Evolutionary conservation across 1,140 invertebrate genomes (phyloP), one percentile per base, ranked within the genome.

Genomic region (Chrysomallon squamiferum): DNA sequence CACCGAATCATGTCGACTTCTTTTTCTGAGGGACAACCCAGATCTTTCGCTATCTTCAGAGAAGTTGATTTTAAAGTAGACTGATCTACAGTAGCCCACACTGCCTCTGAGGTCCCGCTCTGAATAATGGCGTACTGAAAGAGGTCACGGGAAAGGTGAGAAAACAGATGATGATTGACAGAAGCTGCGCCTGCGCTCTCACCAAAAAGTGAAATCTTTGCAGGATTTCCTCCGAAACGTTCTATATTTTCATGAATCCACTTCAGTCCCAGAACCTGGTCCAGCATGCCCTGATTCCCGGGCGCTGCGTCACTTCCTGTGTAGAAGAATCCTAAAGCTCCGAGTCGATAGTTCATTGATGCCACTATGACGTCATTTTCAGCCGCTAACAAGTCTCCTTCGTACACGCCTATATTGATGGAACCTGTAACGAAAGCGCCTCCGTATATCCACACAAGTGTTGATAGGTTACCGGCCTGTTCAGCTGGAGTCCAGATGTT

Each of bases 371-470:
- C 89, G 75, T 96, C 91, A 41, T 73, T 68, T 29, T 71, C 72
- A n/a, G 93, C 91, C 0, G 94, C 94, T 30, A 98, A 86, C 66
- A 86, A 41, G 1, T 65, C 84, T 60, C 91, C 93, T 86, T 98
- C 94, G 84, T 98, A 98, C 9, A 97, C 90, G 81, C 97, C 94
- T 66, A 98, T 87, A 25, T 94, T 96, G 35, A 93, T 92, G 11
- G 93, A 93, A 18, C 95, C 95, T 32, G 62, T 60, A 80, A 95
- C 95, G 86, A 97, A 98, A 3, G 95, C 95, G 54, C 96, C 96
- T 43, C 96, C 96, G 84, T 94, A 97, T 65, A 98, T 92, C 95
- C 95, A 97, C 32, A 97, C 89, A 90, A 97, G 91, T 22, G 97
- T 94, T 52, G 33, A 41, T 60, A 29, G 32, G 75, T 91, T 35